phyloP scores from a whole-genome alignment of 2,113 vertebrate genomes.

The Scytalopus superciliaris region DNA sequence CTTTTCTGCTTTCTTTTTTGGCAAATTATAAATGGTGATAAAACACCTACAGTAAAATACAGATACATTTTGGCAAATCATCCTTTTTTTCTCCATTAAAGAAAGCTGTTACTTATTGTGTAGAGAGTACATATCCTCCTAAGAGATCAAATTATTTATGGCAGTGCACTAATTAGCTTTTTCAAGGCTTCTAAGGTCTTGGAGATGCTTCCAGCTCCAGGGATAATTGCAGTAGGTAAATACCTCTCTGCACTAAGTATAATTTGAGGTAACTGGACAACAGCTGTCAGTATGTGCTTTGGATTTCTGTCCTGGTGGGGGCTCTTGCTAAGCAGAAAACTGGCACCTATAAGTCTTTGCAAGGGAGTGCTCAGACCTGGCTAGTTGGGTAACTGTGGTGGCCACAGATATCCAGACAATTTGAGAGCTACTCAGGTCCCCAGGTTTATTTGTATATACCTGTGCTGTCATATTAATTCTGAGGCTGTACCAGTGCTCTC shows the following conservation, averaged over 20 bases:
- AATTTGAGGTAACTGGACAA: not conserved
- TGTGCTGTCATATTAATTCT: not conserved
- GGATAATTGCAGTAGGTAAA: slow-evolving; percentile 23
- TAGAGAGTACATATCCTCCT: not conserved
- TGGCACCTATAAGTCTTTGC: not conserved
- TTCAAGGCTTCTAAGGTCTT: slow-evolving; percentile 30
- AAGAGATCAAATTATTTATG: slow-evolving; percentile 61
- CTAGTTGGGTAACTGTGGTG: not conserved
- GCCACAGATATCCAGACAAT: not conserved
- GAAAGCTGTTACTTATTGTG: not conserved
- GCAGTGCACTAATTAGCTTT: slow-evolving; percentile 52
- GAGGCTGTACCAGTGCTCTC: not conserved
- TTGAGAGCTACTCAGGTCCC: not conserved
- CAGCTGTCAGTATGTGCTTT: not conserved
- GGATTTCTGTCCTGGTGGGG: not conserved
- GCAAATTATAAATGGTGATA: not conserved
- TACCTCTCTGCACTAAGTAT: not conserved
- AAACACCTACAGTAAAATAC: slow-evolving; percentile 8
- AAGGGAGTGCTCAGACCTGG: not conserved
- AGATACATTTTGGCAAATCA: not conserved
- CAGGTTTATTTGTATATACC: not conserved
- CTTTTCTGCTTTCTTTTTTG: not conserved
- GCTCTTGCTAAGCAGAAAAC: not conserved
- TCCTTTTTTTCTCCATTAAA: not conserved
- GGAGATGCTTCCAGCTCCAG: not conserved